Evolutionary conservation across 2,888 invertebrate genomes (phyloP).

Genomic region (Agrochola macilenta): DNA sequence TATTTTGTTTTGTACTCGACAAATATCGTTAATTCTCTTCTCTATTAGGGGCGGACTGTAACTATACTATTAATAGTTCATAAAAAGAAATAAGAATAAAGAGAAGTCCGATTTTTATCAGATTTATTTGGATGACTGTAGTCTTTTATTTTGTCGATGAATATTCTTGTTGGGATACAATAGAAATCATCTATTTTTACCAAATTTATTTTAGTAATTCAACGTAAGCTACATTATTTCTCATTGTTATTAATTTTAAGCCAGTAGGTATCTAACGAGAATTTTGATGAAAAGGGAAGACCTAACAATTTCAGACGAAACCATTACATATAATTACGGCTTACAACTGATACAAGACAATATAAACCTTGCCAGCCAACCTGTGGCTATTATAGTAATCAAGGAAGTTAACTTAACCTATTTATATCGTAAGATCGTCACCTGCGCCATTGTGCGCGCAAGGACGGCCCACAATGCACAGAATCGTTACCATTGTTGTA

Average conservation of each 20-base stretch:
- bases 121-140: not conserved
- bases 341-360: conserved; percentile 53
- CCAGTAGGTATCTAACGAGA: not conserved
- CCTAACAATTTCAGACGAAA: conserved; percentile 40
- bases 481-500: conserved; percentile 70
- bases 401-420: conserved; percentile 70
- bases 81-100: conserved; percentile 33
- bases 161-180: not conserved
- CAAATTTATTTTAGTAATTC: not conserved
- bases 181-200: not conserved
- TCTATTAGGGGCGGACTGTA: conserved; percentile 45
- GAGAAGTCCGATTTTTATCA: conserved; percentile 14
- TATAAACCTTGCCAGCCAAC: conserved; percentile 55
- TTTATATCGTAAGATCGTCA: conserved; percentile 69
- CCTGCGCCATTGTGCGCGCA: conserved; percentile 72
- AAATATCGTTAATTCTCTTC: conserved; percentile 65
- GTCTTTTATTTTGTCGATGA: not conserved
- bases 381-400: conserved; percentile 66
- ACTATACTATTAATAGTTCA: conserved; percentile 29
- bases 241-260: not conserved
- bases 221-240: not conserved
- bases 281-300: conserved; percentile 22
- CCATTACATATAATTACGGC: conserved; percentile 43
- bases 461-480: conserved; percentile 70
- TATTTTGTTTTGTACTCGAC: conserved; percentile 69